Evolutionary conservation across 2,888 invertebrate genomes (phyloP), one percentile per base, ranked within the genome.

Genomic region (Mellilla xanthometata): DNA sequence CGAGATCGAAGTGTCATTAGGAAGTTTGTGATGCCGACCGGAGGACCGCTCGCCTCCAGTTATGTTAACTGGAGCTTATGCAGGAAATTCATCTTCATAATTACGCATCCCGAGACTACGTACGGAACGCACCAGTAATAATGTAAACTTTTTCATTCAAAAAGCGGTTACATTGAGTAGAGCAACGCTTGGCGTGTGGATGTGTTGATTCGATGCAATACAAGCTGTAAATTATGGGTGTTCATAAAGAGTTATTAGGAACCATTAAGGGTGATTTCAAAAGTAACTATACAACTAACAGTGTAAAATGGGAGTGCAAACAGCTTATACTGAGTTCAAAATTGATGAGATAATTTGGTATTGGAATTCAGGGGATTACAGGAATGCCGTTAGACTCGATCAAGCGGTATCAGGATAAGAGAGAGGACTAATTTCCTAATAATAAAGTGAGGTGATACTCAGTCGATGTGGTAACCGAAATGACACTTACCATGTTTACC

Each of bases 1-100:
- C 76, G 82, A 83, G 82, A 83, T 85, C 87, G 86, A 82, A 83
- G 87, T 85, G 87, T 86, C 86, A 87, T 89, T 88, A 89, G 89
- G 89, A 89, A 88, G 87, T 84, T 83, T 81, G 84, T 83, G 80
- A 78, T 67, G 76, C 53, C 76, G 74, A 76, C 28, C 19, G 19
- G 2, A 24, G 11, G 12, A 11, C 15, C 15, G 15, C n/a, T 3
- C 26, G 26, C 28, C 28, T 5, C 6, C n/a, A 83, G 84, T 81
- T 80, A 82, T 81, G 79, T 77, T 76, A 69, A 72, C 74, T 71
- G 69, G 66, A 72, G 72, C 68, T 69, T 72, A 72, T 61, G 64
- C 62, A 69, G 72, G 72, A 80, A 78, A 81, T 85, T 80, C 80
- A 81, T 81, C 79, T 74, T 76, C 75, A 79, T 81, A 82, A 81